A percentile compares a stretch with the other conserved stretches of the same genome.
Evolutionary conservation across 92 coral and sea anemone species (phyloP).

Genomic region (Phenganax marumi): DNA sequence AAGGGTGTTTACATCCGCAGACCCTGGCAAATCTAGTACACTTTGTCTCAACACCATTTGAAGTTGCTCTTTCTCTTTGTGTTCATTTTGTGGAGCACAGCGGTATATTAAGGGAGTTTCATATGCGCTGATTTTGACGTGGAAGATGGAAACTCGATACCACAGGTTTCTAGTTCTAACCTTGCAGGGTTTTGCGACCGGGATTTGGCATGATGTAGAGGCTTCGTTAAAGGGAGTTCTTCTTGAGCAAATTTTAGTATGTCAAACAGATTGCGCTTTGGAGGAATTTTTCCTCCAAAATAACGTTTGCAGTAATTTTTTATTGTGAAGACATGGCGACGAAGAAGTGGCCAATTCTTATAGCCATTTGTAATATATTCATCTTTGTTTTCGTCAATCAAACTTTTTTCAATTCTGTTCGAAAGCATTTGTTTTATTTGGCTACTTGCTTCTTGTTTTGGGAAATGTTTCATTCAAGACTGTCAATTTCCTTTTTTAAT

Average conservation of each 20-base stretch:
- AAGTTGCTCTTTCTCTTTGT: constrained; percentile 49
- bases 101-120: neutral
- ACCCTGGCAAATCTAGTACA: constrained; percentile 8
- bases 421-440: constrained; percentile 33
- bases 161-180: neutral
- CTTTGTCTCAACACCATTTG: constrained; percentile 52
- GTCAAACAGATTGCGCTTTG: constrained; percentile 43
- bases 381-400: constrained; percentile 35
- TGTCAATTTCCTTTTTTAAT: constrained; percentile 43
- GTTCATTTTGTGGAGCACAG: constrained; percentile 44
- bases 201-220: constrained; percentile 41
- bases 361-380: constrained; percentile 17
- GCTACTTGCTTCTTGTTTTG: constrained; percentile 31
- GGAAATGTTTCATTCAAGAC: constrained; percentile 39
- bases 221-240: constrained; percentile 46
- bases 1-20: too few relatives aligned
- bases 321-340: neutral
- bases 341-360: constrained; percentile 10
- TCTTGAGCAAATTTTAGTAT: constrained; percentile 42
- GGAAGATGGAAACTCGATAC: neutral
- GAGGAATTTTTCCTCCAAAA: constrained; percentile 25
- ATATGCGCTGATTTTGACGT: neutral
- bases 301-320: constrained; percentile 11
- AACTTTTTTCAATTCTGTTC: constrained; percentile 40
- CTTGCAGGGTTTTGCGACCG: constrained; percentile 15